Evolutionary conservation across 1,140 invertebrate species (phyloP).

Genomic region (Plectus sambesii): DNA sequence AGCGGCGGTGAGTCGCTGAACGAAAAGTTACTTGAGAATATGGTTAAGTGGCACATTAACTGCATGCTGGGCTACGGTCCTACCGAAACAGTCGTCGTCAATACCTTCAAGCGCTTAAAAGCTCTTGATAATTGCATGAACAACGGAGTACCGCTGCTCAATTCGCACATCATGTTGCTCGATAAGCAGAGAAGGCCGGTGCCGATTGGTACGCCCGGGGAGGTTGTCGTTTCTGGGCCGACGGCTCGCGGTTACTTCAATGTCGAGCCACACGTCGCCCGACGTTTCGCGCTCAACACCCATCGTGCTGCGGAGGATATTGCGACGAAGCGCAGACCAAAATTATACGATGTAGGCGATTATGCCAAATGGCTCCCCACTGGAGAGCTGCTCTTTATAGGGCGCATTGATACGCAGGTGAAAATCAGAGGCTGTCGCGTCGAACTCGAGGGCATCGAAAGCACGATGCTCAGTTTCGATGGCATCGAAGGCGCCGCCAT

Average conservation of each 20-base stretch:
- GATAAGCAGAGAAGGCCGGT: not conserved
- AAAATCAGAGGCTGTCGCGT: constrained; percentile 24
- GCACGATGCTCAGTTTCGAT: not conserved
- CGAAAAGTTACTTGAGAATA: constrained; percentile 13
- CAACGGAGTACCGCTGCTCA: constrained; percentile 14
- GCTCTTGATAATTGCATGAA: constrained; percentile 15
- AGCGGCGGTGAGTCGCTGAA: constrained; percentile 18
- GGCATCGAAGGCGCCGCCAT: constrained; percentile 3
- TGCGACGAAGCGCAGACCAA: not conserved
- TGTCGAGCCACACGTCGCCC: not conserved
- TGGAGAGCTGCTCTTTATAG: constrained; percentile 17
- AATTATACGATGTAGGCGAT: constrained; percentile 20
- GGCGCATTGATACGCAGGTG: constrained; percentile 19
- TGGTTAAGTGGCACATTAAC: constrained; percentile 9
- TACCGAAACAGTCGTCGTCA: constrained; percentile 22
- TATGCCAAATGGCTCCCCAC: not conserved
- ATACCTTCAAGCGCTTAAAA: constrained; percentile 18
- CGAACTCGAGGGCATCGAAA: constrained; percentile 19
- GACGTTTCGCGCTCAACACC: too few species aligned
- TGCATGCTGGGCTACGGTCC: constrained; percentile 25
- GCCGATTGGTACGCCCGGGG: not conserved
- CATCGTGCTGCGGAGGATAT: constrained; percentile 14
- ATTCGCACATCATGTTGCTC: constrained; percentile 6
- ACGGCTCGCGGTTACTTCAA: constrained; percentile 21
- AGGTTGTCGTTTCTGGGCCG: constrained; percentile 8